Percentiles rank a stretch among this genome's conserved stretches.
Conservation (phyloP, 2,888 invertebrate species). For the Morpho achilles region DNA sequence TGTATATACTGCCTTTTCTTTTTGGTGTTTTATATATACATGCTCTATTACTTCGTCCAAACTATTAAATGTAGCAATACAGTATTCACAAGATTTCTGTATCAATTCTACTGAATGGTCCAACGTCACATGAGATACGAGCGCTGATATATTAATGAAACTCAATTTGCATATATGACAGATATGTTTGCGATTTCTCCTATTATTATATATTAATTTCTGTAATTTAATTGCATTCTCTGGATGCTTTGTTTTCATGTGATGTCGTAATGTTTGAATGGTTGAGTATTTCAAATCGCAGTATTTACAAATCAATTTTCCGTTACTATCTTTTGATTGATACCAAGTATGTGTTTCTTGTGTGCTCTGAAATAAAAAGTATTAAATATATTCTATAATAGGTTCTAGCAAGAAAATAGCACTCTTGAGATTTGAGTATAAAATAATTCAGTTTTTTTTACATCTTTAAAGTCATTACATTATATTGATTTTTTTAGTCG, state of each 20-base stretch:
- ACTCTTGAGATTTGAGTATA: too few species aligned
- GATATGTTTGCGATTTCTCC: conserved; percentile 30
- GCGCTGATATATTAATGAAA: conserved; percentile 26
- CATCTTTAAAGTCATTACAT: too few species aligned
- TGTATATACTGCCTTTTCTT: conserved; percentile 19
- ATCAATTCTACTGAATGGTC: conserved; percentile 27
- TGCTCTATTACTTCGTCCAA: conserved; percentile 30
- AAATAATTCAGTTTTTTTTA: too few species aligned
- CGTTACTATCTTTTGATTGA: conserved; percentile 29
- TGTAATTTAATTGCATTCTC: conserved; percentile 27
- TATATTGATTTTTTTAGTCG: too few species aligned
- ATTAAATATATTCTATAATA: background rate
- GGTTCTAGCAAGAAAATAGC: too few species aligned
- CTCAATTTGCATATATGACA: conserved; percentile 38
- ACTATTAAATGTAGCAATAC: conserved; percentile 33
- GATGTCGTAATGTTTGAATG: conserved; percentile 34
- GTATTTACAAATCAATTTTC: conserved; percentile 37
- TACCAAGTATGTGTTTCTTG: conserved; percentile 27
- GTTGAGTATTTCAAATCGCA: conserved; percentile 41
- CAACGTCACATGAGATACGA: conserved; percentile 32
- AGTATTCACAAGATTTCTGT: conserved; percentile 31
- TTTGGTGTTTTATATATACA: conserved; percentile 29
- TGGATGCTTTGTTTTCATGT: conserved; percentile 37
- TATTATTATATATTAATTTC: conserved; percentile 27
- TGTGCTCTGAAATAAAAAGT: conserved; percentile 5